These are phyloP conservation scores for Actinia tenebrosa DNA, from an alignment of 64 coral and sea anemone species.

Conservation along the genomic window DNA sequence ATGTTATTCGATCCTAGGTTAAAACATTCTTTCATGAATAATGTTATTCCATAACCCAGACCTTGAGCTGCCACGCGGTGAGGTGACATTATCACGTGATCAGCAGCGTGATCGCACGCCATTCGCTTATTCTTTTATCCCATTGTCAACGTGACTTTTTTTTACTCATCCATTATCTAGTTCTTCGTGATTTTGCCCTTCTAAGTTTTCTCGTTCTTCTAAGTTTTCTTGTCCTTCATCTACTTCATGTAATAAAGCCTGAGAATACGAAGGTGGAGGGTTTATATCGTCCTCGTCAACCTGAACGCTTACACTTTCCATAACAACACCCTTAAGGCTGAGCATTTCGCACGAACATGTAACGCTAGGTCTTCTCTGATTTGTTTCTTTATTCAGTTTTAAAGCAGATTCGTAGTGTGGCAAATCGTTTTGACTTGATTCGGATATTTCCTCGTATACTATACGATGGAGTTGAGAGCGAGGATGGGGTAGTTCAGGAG, in stretches of 20 bases:
- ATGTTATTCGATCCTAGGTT: neutral
- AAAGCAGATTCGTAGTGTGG: conserved; percentile 2
- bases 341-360: neutral
- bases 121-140: neutral
- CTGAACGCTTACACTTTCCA: neutral
- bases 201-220: neutral
- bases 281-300: conserved; percentile 25
- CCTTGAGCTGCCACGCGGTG: neutral
- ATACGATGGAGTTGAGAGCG: neutral
- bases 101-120: neutral
- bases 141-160: neutral
- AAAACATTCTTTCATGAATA: neutral
- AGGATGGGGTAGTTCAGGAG: conserved; percentile 12
- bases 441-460: neutral
- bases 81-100: neutral
- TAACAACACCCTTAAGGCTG: neutral
- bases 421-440: neutral
- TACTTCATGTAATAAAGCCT: neutral
- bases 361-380: neutral
- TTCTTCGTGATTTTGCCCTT: neutral
- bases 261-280: conserved; percentile 4
- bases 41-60: neutral
- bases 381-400: neutral
- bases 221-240: neutral
- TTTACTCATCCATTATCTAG: conserved; percentile 1